Evolutionary conservation across 2,888 invertebrate species (phyloP).

Genomic region (Xylota segnis): DNA sequence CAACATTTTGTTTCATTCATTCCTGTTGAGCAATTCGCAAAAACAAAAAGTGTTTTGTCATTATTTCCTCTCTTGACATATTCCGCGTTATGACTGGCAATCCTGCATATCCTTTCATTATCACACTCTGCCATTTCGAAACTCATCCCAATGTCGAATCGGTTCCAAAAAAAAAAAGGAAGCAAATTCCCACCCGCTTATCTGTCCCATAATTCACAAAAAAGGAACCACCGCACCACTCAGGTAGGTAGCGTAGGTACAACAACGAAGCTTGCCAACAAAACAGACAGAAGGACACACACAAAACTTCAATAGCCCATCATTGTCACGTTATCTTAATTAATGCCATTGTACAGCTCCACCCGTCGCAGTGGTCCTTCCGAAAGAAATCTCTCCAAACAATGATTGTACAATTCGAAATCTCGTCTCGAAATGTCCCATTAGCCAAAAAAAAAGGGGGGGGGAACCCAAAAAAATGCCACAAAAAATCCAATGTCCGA

Average conservation of each 20-base stretch:
- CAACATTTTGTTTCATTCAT: background rate
- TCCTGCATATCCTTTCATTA: conserved; percentile 58
- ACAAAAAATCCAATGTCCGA: conserved; percentile 40
- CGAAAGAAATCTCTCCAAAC: conserved; percentile 73
- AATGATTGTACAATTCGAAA: conserved; percentile 68
- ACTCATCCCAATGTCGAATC: conserved; percentile 35
- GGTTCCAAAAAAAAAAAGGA: background rate
- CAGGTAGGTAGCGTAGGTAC: conserved; percentile 36
- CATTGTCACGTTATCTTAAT: conserved; percentile 77
- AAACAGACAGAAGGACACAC: conserved; percentile 13
- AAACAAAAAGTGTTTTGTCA: conserved; percentile 6
- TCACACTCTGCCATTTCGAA: conserved; percentile 49
- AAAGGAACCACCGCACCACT: conserved; percentile 11
- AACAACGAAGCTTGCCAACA: conserved; percentile 29
- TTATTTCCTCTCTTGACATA: conserved; percentile 35
- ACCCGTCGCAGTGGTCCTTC: conserved; percentile 32
- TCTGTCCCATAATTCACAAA: conserved; percentile 59
- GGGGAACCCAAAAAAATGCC: conserved; percentile 11
- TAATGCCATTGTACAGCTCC: conserved; percentile 68
- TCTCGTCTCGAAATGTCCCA: conserved; percentile 74
- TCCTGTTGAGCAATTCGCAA: background rate
- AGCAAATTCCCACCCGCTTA: conserved; percentile 40
- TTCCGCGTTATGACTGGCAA: conserved; percentile 34
- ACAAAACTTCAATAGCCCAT: conserved; percentile 65
- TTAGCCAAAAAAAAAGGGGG: conserved; percentile 40